Evolutionary conservation across 2,113 vertebrate species (phyloP).

Genomic region (Capreolus pygargus): DNA sequence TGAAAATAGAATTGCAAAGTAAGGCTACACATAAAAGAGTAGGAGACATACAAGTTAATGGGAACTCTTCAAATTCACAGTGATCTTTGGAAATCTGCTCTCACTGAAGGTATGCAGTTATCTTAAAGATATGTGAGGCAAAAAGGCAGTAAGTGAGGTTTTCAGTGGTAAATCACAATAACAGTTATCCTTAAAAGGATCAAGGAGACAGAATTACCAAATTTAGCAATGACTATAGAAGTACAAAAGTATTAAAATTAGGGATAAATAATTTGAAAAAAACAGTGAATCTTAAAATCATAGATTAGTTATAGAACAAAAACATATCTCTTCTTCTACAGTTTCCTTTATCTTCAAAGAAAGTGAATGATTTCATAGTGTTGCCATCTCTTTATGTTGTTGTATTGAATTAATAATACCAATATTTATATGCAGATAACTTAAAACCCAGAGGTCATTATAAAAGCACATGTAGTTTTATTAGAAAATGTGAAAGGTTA

Average conservation of each 20-base stretch:
- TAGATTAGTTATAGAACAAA: not conserved
- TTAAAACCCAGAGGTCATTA: not conserved
- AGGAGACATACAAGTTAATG: not conserved
- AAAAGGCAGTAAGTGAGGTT: not conserved
- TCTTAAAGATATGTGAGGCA: not conserved
- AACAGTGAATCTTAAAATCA: not conserved
- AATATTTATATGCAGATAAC: not conserved
- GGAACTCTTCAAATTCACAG: not conserved
- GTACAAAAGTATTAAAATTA: not conserved
- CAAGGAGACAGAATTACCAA: not conserved
- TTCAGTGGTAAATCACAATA: not conserved
- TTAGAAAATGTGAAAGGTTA: not conserved
- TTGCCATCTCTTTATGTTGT: not conserved
- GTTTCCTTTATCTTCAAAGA: not conserved
- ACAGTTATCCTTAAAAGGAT: not conserved
- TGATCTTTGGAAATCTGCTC: not conserved
- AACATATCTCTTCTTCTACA: not conserved
- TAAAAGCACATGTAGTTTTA: not conserved
- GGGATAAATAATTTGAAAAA: not conserved
- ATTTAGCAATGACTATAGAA: not conserved
- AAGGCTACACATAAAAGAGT: not conserved
- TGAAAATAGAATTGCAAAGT: not conserved
- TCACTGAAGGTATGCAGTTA: not conserved
- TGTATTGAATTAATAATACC: not conserved
- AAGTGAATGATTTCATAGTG: not conserved